phyloP scores from a whole-genome alignment of 2,888 invertebrate species.

The Amblyteles armatorius region DNA sequence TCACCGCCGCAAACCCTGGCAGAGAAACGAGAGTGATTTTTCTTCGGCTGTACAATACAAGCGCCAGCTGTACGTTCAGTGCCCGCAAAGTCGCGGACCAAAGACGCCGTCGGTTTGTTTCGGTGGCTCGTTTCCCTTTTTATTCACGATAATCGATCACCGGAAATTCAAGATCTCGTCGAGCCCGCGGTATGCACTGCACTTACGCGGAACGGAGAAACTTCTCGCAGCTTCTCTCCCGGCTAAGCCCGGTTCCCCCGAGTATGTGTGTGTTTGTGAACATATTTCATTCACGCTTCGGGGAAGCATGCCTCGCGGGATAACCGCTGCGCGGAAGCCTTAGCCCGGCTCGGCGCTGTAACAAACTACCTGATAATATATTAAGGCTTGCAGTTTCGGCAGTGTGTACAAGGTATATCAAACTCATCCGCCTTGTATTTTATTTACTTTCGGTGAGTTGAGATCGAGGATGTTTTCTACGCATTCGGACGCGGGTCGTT shows the following conservation, averaged over 20 bases:
- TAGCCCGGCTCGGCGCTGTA: slow-evolving; percentile 46
- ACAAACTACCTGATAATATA: slow-evolving; percentile 65
- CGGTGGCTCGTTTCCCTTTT: neutral
- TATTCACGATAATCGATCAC: slow-evolving; percentile 60
- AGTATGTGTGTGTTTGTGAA: slow-evolving; percentile 23
- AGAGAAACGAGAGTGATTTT: slow-evolving; percentile 59
- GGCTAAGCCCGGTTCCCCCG: slow-evolving; percentile 24
- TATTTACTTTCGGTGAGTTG: neutral
- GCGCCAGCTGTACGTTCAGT: neutral
- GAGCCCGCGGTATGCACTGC: slow-evolving; percentile 15
- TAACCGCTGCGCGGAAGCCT: slow-evolving; percentile 16
- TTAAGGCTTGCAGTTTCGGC: slow-evolving; percentile 35
- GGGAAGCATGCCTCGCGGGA: slow-evolving; percentile 37
- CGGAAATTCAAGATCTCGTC: slow-evolving; percentile 48
- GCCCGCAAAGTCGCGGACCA: neutral
- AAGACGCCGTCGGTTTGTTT: neutral
- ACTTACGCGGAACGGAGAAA: slow-evolving; percentile 32
- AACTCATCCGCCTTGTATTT: slow-evolving; percentile 20
- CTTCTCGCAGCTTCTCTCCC: slow-evolving; percentile 13
- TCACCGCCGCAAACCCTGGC: neutral
- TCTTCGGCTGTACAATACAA: slow-evolving; percentile 25
- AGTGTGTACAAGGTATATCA: slow-evolving; percentile 16
- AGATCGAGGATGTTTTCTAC: neutral
- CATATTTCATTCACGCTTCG: slow-evolving; percentile 65
- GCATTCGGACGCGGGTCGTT: neutral